phyloP scores from a whole-genome alignment of 2,113 vertebrate genomes.

The Serilophus lunatus region DNA sequence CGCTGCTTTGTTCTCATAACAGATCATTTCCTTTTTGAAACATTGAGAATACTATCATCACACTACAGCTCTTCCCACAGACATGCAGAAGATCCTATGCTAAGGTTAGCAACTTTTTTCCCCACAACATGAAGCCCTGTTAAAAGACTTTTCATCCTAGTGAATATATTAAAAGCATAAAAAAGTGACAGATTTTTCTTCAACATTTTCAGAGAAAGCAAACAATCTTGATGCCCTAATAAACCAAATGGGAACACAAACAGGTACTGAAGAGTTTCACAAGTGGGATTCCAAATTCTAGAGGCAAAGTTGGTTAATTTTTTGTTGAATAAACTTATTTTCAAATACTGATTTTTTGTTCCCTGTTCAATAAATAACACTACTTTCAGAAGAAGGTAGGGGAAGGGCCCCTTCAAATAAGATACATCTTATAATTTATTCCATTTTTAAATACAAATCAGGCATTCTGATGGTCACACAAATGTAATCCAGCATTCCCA shows the following conservation, averaged over 20 bases:
- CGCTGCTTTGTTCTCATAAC: background rate
- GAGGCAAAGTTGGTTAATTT: background rate
- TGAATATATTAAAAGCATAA: background rate
- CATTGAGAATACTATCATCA: background rate
- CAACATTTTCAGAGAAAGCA: background rate
- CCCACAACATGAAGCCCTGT: accelerated
- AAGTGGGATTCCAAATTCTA: background rate
- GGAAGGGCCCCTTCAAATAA: background rate
- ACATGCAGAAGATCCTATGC: background rate
- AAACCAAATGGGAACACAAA: background rate
- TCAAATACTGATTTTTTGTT: background rate
- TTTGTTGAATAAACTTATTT: background rate
- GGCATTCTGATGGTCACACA: background rate
- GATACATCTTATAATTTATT: conserved; percentile 4
- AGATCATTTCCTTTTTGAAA: background rate
- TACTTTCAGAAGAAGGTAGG: background rate
- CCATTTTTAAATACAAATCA: background rate
- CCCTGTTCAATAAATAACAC: background rate
- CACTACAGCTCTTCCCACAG: background rate
- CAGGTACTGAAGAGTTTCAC: background rate
- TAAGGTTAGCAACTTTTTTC: background rate
- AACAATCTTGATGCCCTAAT: background rate
- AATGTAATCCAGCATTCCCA: background rate
- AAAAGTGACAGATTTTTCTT: background rate
- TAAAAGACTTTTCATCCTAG: background rate